phyloP scores from a whole-genome alignment of 1,140 invertebrate species.

The Anastatus disparis region DNA sequence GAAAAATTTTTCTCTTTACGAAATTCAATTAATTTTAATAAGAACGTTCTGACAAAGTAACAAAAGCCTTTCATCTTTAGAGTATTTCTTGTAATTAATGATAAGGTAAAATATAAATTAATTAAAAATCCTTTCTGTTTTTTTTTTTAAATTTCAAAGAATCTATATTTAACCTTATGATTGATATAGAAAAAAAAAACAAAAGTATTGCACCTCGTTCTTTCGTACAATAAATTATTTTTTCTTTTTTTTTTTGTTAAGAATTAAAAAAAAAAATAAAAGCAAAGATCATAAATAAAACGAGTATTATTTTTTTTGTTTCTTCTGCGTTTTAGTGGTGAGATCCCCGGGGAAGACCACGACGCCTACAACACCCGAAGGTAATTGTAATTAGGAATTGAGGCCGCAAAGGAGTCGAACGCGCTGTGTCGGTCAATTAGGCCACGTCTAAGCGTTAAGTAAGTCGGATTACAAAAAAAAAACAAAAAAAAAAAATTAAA shows the following conservation, averaged over 20 bases:
- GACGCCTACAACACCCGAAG: slow-evolving; percentile 67
- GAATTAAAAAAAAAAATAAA: too few species aligned
- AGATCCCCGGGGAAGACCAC: slow-evolving; percentile 65
- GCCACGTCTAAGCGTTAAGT: slow-evolving; percentile 67
- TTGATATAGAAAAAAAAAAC: slow-evolving; percentile 15
- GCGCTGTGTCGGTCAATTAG: slow-evolving; percentile 64
- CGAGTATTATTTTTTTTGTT: slow-evolving; percentile 56
- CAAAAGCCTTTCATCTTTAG: background rate
- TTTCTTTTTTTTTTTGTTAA: too few species aligned
- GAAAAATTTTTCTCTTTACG: too few species aligned
- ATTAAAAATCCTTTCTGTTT: background rate
- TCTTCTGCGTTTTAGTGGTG: slow-evolving; percentile 68
- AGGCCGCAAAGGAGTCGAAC: slow-evolving; percentile 65
- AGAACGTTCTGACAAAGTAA: background rate
- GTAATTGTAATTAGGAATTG: slow-evolving; percentile 70
- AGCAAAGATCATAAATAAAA: slow-evolving; percentile 44
- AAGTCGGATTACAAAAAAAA: slow-evolving; percentile 65
- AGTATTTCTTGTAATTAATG: slow-evolving; percentile 1
- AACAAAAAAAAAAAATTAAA: too few species aligned
- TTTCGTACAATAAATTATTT: too few species aligned
- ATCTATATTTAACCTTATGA: slow-evolving; percentile 28
- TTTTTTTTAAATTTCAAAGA: background rate
- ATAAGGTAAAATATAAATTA: slow-evolving; percentile 31
- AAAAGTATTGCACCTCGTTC: too few species aligned
- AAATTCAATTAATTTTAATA: too few species aligned